These are phyloP conservation scores for Eristalinus aeneus DNA, from an alignment of 2,888 invertebrate species.

Conservation along the genomic window DNA sequence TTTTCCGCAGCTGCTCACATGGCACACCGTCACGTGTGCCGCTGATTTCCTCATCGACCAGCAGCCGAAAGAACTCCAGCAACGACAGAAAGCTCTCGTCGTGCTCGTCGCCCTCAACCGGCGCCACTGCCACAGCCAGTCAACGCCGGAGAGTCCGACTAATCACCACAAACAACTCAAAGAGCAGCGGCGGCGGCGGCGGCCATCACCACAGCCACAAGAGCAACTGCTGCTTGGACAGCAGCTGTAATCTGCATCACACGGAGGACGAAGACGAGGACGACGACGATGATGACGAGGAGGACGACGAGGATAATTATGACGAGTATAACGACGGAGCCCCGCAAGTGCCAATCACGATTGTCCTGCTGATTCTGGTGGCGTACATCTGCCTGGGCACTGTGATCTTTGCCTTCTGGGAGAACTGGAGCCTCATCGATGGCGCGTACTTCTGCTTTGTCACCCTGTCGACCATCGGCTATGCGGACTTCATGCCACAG, in stretches of 20 bases:
- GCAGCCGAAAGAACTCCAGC: slow-evolving; percentile 28
- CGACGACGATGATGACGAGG: slow-evolving; percentile 59
- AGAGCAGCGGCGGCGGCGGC: slow-evolving; percentile 1
- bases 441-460: slow-evolving; percentile 93
- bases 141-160: slow-evolving; percentile 63
- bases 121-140: slow-evolving; percentile 50
- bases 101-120: slow-evolving; percentile 23
- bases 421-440: slow-evolving; percentile 90
- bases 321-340: slow-evolving; percentile 58
- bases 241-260: slow-evolving; percentile 65
- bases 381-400: slow-evolving; percentile 90
- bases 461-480: slow-evolving; percentile 91
- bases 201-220: slow-evolving; percentile 14
- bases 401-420: slow-evolving; percentile 89
- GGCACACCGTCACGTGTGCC: slow-evolving; percentile 90
- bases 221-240: slow-evolving; percentile 63
- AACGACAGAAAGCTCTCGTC: neutral
- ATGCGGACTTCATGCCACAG: slow-evolving; percentile 87
- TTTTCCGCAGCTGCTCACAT: slow-evolving; percentile 81
- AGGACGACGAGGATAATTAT: slow-evolving; percentile 64
- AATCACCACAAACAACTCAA: slow-evolving; percentile 60
- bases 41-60: slow-evolving; percentile 83
- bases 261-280: slow-evolving; percentile 68
- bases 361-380: slow-evolving; percentile 86
- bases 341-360: slow-evolving; percentile 83